Percentiles rank a stretch among this genome's conserved stretches.
Evolutionary conservation across 2,888 invertebrate species (phyloP).

Genomic region (Psylliodes chrysocephalus): DNA sequence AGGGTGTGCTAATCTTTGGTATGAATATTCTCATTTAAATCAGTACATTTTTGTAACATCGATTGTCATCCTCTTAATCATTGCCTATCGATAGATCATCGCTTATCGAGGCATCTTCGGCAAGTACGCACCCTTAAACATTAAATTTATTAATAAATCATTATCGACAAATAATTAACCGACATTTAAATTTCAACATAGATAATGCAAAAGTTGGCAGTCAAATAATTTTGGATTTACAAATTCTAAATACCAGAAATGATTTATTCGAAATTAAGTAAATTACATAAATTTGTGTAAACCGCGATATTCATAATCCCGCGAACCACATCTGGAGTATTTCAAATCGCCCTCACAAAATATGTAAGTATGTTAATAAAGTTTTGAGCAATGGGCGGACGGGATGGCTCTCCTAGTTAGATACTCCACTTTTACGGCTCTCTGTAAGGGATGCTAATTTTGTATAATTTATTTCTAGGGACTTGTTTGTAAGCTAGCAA

Average conservation of each 20-base stretch:
- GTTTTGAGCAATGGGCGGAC: slow-evolving; percentile 27
- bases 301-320: neutral
- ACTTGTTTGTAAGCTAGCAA: slow-evolving; percentile 40
- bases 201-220: no score
- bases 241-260: neutral
- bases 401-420: slow-evolving; percentile 20
- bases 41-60: no score
- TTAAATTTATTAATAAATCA: no score
- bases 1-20: no score
- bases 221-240: no score
- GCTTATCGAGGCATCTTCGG: no score
- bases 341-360: slow-evolving; percentile 10
- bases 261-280: neutral
- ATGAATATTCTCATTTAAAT: no score
- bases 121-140: no score
- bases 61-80: no score
- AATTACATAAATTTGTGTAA: neutral
- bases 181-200: no score
- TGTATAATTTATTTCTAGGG: slow-evolving; percentile 37
- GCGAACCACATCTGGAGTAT: neutral
- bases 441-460: slow-evolving; percentile 42
- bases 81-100: no score
- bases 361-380: slow-evolving; percentile 15
- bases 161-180: no score
- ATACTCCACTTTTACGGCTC: slow-evolving; percentile 25